Evolutionary conservation across 2,888 invertebrate genomes (phyloP), one percentile per base, ranked within the genome.

Genomic region (Nebria salina): DNA sequence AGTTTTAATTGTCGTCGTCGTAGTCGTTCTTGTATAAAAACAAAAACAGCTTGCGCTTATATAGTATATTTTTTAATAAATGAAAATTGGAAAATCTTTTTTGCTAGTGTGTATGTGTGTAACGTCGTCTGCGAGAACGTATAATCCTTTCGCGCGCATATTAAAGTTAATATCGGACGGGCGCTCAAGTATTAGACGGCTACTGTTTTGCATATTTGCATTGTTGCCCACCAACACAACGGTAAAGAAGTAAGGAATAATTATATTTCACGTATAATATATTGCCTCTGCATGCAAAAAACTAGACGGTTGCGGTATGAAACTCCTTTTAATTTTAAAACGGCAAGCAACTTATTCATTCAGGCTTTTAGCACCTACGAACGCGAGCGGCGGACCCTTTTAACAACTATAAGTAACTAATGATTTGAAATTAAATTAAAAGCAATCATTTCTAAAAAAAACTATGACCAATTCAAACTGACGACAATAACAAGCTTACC

Each of bases 91-190:
- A 54, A 54, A 54, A 54, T 13, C 54, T 54, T 8, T 8, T 8
- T 6, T 54, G 7, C 13, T 6, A 8, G 43, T 43, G 43, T 43
- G 43, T 43, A 9, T 43, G 43, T 43, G 43, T 43, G 54, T 54
- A 1, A 7, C 54, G 54, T 54, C 54, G 13, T 54, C 54, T 54
- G 54, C 54, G 54, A 54, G 54, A 54, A 8, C 54, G 54, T 54
- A 54, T 54, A 54, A 54, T 54, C 54, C 54, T 54, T 54, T 54
- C 54, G 54, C 54, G 54, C 54, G 54, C 54, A 54, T 54, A 54
- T 54, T 54, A 54, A 54, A 54, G 54, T 54, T 54, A 54, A 54
- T 54, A 54, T 54, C 54, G 54, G 43, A 43, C 43, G 43, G 43
- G 43, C 43, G 43, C 13, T 7, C 13, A 54, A 54, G 54, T 54